Evolutionary conservation across 2,888 invertebrate genomes (phyloP).

Genomic region (Conops quadrifasciatus): DNA sequence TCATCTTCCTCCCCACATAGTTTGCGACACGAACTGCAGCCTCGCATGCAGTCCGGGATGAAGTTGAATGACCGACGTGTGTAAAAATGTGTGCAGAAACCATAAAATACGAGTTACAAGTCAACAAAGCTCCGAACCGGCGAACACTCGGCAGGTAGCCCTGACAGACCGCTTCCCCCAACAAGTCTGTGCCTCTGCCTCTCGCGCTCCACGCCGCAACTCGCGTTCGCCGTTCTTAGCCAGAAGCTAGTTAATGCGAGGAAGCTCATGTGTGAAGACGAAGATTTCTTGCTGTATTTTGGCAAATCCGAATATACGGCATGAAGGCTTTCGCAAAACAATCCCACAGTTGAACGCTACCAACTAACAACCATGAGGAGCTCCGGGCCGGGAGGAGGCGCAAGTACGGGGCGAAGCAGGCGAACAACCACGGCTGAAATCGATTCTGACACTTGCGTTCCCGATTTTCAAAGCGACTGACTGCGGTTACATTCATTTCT

Average conservation of each 20-base stretch:
- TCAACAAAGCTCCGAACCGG: slow-evolving; percentile 10
- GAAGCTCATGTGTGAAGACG: slow-evolving; percentile 20
- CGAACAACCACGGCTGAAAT: slow-evolving; percentile 37
- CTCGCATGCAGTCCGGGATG: not conserved
- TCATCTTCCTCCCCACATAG: slow-evolving; percentile 7
- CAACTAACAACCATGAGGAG: too few species aligned
- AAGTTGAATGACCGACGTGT: slow-evolving; percentile 63
- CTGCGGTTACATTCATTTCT: slow-evolving; percentile 48
- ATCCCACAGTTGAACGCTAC: too few species aligned
- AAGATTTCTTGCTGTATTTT: not conserved
- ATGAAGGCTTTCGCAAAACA: not conserved
- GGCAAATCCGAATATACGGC: not conserved
- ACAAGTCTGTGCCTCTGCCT: not conserved
- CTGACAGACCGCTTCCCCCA: not conserved
- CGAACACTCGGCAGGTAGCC: not conserved
- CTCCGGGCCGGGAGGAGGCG: too few species aligned
- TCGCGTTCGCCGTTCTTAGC: slow-evolving; percentile 2
- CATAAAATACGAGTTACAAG: slow-evolving; percentile 56
- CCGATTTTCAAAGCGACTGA: too few species aligned
- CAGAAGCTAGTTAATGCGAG: slow-evolving; percentile 13
- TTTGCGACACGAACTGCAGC: slow-evolving; percentile 40
- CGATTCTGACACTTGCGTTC: too few species aligned
- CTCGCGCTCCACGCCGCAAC: too few species aligned
- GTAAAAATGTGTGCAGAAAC: slow-evolving; percentile 58
- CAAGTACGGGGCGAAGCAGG: not conserved